Base-by-base conservation (phyloP, 1,140 invertebrate genomes). In the Liolophura sinensis region DNA sequence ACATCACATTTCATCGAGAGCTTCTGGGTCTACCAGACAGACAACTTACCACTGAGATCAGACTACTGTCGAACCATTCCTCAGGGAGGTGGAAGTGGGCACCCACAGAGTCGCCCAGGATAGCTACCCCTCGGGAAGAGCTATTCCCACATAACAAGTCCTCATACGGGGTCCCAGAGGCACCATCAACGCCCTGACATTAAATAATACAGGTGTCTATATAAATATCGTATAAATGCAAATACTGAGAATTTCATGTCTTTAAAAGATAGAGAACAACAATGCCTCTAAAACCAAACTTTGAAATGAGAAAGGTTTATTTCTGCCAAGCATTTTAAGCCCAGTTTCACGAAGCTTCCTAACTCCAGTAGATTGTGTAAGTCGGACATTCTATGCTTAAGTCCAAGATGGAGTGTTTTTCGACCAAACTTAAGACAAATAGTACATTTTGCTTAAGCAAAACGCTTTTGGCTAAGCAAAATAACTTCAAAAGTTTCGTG, bases 81-180 rank as follows among this genome's bases (percentile, higher is more conserved):
- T 82, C 76, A 9, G 87, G 87, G 22, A 86, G 74, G 62, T 87
- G 86, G 64, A 88, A 87, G 74, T 87, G 86, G n/a, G 87, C 87
- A 20, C 84, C 83, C 0, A 87, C 78, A 1, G 87, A 88, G 70
- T 88, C 87, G 4, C 87, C 87, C 25, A 88, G 70, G n/a, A 85
- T 82, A n/a, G 85, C 80, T 0, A 87, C 62, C 20, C 87, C 87
- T 54, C 78, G 64, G 11, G 77, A 74, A 12, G 78, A 65, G 15
- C 76, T 79, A 9, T 75, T 70, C 1, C 63, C 72, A 68, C 87
- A 88, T 6, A 87, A 75, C 50, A 76, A 66, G 18, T 83, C 78
- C 73, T 88, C 87, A 73, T 84, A 87, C 0, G 85, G 66, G 25
- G 64, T 63, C 6, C 76, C 78, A 7, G 76, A 81, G 11, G 50